Conservation (phyloP, 2,797 vertebrate genomes). For the Lutjanus campechanus region DNA sequence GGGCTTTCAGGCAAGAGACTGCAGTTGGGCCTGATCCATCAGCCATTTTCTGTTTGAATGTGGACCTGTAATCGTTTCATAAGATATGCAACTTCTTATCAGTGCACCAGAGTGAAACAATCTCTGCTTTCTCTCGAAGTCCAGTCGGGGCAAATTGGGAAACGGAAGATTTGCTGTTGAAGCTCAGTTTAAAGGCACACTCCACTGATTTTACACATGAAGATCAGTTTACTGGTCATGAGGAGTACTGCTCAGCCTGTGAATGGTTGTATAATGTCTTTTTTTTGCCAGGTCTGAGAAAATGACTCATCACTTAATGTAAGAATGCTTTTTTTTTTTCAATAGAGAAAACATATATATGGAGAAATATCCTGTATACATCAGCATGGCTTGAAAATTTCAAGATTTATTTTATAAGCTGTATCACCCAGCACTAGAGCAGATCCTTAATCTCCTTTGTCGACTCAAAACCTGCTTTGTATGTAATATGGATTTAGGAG, state of each 20-base stretch:
- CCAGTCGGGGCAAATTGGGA: constrained; percentile 12
- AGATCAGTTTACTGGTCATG: neutral
- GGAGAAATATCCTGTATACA: too few species aligned
- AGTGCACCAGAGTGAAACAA: neutral
- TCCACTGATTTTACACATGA: neutral
- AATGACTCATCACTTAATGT: neutral
- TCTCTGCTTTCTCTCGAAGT: constrained; percentile 38
- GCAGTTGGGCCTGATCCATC: neutral
- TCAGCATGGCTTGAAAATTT: too few species aligned
- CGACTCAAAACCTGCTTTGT: neutral
- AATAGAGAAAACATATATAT: too few species aligned
- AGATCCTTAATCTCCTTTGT: neutral
- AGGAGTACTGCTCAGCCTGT: neutral
- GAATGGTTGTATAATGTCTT: neutral
- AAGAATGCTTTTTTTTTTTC: too few species aligned
- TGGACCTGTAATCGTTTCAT: constrained; percentile 13
- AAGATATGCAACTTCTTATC: constrained; percentile 43
- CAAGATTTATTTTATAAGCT: too few species aligned
- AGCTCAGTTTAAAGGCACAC: constrained; percentile 32
- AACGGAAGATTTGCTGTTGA: neutral
- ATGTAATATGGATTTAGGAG: neutral
- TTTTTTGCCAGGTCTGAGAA: neutral
- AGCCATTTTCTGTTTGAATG: constrained; percentile 34
- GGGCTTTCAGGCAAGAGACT: constrained; percentile 20
- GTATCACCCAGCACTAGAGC: too few species aligned